Base-by-base conservation (phyloP, 2,797 vertebrate species). In the Scarus forsteni region DNA sequence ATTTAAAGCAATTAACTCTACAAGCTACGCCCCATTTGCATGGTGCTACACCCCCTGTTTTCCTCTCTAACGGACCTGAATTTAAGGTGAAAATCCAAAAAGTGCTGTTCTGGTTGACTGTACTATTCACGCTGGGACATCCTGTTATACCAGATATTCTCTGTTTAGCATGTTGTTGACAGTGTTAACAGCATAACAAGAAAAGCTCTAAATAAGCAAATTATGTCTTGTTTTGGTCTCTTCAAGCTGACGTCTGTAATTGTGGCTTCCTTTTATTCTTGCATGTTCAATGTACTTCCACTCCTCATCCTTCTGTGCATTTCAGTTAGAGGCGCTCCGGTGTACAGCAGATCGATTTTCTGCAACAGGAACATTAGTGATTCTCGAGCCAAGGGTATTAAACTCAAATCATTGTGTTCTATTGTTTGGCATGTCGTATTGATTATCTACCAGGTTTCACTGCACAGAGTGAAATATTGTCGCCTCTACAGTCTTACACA, bases 381-480 rank as follows among this genome's bases (percentile, higher is more conserved):
- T 92, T 93, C 92, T 91, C 45, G 71, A 92, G 92, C 90, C 90
- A 50, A 86, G 93, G 93, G 92, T 92, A 94, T 94, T 95, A 93
- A 93, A 94, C 92, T 94, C 91, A 93, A 93, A 94, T 95, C 91
- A 92, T 90, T 92, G 92, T 90, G 92, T 93, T 94, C 91, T 90
- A 89, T 89, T 83, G 66, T 93, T 95, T 93, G 80, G 82, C 85
- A 79, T 89, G 91, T 92, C 69, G 1, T 95, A 96, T 95, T 92
- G 96, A 96, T 96, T 96, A 91, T 90, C 85, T 95, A 91, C 91
- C 78, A 45, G 71, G 90, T 94, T 96, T 94, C 92, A 92, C 86
- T 79, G 80, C 83, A 52, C 60, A 77, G 86, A 88, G 88, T 79
- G 84, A 95, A 95, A 93, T 91, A 77, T 88, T 92, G 85, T 81